A percentile compares a stretch with the other conserved stretches of the same genome.
Evolutionary conservation across 2,888 invertebrate genomes (phyloP).

Genomic region (Leptopilina myrica): DNA sequence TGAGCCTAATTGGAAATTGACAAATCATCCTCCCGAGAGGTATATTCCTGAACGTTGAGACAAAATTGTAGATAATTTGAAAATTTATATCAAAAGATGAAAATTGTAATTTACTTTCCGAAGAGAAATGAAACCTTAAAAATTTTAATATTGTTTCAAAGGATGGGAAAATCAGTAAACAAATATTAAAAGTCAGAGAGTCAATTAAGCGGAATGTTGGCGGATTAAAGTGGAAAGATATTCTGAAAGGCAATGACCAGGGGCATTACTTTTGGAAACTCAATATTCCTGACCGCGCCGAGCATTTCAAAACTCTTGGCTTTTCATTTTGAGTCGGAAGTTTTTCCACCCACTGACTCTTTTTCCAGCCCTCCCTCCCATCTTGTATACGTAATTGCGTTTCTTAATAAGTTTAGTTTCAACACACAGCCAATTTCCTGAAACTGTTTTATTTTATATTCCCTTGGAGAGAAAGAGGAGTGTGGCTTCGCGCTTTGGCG

Average conservation of each 20-base stretch:
- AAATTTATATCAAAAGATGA: too few species aligned
- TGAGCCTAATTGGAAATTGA: neutral
- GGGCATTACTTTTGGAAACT: constrained; percentile 33
- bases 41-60: too few species aligned
- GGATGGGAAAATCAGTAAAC: neutral
- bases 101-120: too few species aligned
- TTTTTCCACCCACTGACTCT: constrained; percentile 27
- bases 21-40: neutral
- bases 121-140: too few species aligned
- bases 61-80: too few species aligned
- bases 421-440: constrained; percentile 65
- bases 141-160: neutral
- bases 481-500: constrained; percentile 44
- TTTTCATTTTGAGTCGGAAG: neutral
- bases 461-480: constrained; percentile 54
- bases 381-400: constrained; percentile 44
- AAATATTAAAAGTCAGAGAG: neutral
- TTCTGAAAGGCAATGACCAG: constrained; percentile 18
- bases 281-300: constrained; percentile 16
- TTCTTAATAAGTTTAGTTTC: constrained; percentile 64
- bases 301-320: neutral
- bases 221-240: constrained; percentile 4
- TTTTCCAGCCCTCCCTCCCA: constrained; percentile 5
- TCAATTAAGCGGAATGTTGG: constrained; percentile 2
- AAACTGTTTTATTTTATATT: constrained; percentile 65